Base-by-base conservation (phyloP, 37 sponge, comb jelly and placozoan genomes). In the Hexactinellida sp. region DNA sequence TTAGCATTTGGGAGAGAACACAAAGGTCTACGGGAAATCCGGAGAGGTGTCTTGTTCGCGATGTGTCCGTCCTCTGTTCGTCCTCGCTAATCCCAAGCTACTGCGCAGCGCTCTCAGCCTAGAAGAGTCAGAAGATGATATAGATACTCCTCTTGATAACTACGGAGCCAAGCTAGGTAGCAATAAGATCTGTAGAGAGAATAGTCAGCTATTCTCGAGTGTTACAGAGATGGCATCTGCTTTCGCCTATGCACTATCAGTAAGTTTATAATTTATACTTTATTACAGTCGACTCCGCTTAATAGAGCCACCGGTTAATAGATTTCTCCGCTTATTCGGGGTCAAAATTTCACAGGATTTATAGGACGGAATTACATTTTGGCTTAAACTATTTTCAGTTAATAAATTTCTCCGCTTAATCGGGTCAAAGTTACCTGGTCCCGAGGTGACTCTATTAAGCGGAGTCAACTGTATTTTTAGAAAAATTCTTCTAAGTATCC, bases 151-250 rank as follows among this genome's bases (percentile, higher is more conserved):
- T 21, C 1, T 63, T 3, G 76, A 63, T n/a, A 16, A 47, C 52
- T 19, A 47, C 52, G 32, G 13, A n/a, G 76, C 76, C 3, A 13
- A 41, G 10, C 21, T 28, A 63, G 13, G 19, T 28, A 63, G 13
- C 28, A 32, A 3, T n/a, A 28, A 23, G 34, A 63, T 63, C 5
- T 63, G 76, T n/a, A 63, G 76, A n/a, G 76, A 63, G 34, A 63
- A 63, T n/a, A 63, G 76, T n/a, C 76, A 21, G 3, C 76, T 63
- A n/a, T 63, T 63, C 13, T 63, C 76, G 3, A 63, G 76, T n/a
- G 76, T 63, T 7, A 63, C 76, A 25, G 76, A 63, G 13, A 63
- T 63, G 76, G 76, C 76, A 63, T 63, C 76, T 63, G 76, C 76
- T 5, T 63, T 63, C 34, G 76, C 76, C 34, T 63, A 63, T 28